Base-by-base conservation (phyloP, 2,113 vertebrate genomes). In the Oncorhynchus kisutch region DNA sequence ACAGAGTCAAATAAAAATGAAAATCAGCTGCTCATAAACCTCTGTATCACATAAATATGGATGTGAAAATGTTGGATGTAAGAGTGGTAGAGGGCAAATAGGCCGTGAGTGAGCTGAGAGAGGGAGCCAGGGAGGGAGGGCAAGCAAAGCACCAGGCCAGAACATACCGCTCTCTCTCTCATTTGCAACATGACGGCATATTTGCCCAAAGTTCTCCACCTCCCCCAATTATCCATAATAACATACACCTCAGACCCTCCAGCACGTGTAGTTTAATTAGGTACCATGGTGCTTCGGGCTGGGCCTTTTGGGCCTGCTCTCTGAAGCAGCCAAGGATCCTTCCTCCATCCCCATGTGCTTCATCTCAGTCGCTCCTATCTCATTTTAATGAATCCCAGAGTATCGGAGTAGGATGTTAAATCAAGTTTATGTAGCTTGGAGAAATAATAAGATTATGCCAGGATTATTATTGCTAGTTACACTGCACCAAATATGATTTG, bases 241-340 rank as follows among this genome's bases (percentile, higher is more conserved):
- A 2, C 25, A 20, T 62, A 3, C 20, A 2, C 64, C 2, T 45
- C 39, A 45, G 39, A 20, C 34, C 20, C 34, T 69, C 16, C 14
- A 34, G 6, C 67, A n/a, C 29, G 2, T 18, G 18, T 34, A 81
- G 81, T 87, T 84, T 88, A 83, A 90, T 90, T 86, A 88, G 82
- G 78, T 68, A 71, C 54, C 74, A 72, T 22, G 77, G 74, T 67
- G 24, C 24, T 22, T 64, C n/a, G 70, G 76, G 11, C 27, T 82
- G 70, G 60, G 22, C 65, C 27, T 67, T 14, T 31, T 25, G 22
- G 22, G n/a, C 29, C 65, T 24, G n/a, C n/a, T 86, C 79, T 75
- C 76, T 81, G 71, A 71, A 64, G 62, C 64, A 13, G 24, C 64
- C 64, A 29, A 25, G 11, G 24, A 66, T 27, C 60, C 60, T 25